Evolutionary conservation across 2,797 vertebrate species (phyloP).

Genomic region (Picus viridis): DNA sequence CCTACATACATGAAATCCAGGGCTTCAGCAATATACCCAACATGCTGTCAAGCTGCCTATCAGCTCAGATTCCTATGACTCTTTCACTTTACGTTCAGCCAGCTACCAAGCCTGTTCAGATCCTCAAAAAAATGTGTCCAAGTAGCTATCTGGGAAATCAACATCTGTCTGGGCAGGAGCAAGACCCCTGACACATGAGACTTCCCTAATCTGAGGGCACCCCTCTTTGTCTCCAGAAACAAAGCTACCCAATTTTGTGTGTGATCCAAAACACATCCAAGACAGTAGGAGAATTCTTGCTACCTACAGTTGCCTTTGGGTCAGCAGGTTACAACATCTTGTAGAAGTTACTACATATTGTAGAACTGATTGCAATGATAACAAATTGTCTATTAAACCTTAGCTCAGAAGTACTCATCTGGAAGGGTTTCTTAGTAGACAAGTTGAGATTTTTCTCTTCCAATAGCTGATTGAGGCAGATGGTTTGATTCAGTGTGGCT

Average conservation of each 20-base stretch:
- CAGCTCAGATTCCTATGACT: background rate
- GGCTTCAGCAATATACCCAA: background rate
- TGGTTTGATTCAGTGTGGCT: constrained; percentile 1
- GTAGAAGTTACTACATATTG: background rate
- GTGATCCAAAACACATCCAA: background rate
- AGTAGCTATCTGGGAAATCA: background rate
- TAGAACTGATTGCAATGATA: background rate
- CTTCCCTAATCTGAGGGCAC: background rate
- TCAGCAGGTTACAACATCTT: background rate
- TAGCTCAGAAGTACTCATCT: background rate
- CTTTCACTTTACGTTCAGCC: background rate
- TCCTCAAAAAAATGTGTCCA: background rate
- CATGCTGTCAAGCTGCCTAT: background rate
- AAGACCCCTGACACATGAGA: background rate
- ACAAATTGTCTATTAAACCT: background rate
- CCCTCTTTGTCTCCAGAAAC: background rate
- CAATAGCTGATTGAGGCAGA: background rate
- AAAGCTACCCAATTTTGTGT: background rate
- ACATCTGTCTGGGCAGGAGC: background rate
- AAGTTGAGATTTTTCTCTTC: constrained; percentile 8
- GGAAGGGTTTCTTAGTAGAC: background rate
- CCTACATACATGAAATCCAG: background rate
- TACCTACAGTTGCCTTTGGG: background rate
- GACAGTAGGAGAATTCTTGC: background rate
- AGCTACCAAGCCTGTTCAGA: background rate